phyloP scores from a whole-genome alignment of 37 sponge, comb jelly and placozoan species.

The Ephydatia muelleri region DNA sequence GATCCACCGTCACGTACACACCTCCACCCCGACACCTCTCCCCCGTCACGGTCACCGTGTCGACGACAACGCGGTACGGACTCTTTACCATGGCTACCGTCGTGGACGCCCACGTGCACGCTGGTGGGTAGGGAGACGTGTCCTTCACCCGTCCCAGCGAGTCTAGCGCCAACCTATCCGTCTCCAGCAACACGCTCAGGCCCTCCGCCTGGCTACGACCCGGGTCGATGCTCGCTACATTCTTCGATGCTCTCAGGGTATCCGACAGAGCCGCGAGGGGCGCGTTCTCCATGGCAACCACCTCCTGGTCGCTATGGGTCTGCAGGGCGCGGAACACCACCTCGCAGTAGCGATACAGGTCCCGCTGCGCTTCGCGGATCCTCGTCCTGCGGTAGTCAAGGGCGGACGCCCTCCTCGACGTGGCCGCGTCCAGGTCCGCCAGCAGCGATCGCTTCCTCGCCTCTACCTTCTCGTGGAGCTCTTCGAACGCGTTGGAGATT shows the following conservation, averaged over 20 bases:
- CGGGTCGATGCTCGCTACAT: not conserved
- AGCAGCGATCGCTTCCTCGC: not conserved
- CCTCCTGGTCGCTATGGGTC: not conserved
- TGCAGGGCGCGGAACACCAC: not conserved
- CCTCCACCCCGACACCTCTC: not conserved
- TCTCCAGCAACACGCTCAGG: not conserved
- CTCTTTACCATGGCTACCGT: not conserved
- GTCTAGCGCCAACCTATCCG: not conserved
- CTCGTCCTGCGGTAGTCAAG: not conserved
- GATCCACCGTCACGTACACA: not conserved
- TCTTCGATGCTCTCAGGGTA: not conserved
- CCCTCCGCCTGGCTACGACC: not conserved
- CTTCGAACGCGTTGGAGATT: not conserved
- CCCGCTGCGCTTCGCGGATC: not conserved
- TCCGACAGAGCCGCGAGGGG: not conserved
- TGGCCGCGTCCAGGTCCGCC: not conserved
- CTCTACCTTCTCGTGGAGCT: not conserved
- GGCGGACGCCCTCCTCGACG: not conserved
- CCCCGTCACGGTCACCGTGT: not conserved
- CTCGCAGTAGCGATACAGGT: not conserved
- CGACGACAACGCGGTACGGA: not conserved
- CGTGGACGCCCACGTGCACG: not conserved
- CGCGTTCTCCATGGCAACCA: not conserved
- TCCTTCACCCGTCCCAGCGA: not conserved
- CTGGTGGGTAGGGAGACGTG: not conserved